These are phyloP conservation scores for Eupithecia exiguata DNA, from an alignment of 2,888 invertebrate species.

Conservation along the genomic window DNA sequence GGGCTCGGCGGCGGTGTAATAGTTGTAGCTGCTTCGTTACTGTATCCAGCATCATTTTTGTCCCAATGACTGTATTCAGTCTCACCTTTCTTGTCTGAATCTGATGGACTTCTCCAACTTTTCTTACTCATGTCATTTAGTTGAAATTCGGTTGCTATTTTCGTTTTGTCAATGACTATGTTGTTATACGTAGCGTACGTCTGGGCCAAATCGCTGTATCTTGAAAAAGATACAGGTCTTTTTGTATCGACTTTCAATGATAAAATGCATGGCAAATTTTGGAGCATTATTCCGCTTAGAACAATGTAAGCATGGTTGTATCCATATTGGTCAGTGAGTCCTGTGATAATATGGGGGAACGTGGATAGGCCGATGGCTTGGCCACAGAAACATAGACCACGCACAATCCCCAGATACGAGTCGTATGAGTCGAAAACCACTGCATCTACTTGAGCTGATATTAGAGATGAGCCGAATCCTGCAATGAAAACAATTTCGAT, in stretches of 20 bases:
- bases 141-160: slow-evolving; percentile 68
- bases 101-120: slow-evolving; percentile 80
- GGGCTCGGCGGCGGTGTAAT: slow-evolving; percentile 77
- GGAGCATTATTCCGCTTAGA: slow-evolving; percentile 71
- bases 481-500: slow-evolving; percentile 44
- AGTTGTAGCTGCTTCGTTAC: slow-evolving; percentile 58
- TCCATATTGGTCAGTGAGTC: slow-evolving; percentile 69
- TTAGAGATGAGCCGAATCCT: slow-evolving; percentile 78
- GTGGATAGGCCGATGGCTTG: slow-evolving; percentile 76
- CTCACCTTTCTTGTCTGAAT: slow-evolving; percentile 56
- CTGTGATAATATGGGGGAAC: slow-evolving; percentile 75
- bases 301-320: slow-evolving; percentile 69
- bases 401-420: slow-evolving; percentile 65
- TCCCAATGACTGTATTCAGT: slow-evolving; percentile 50
- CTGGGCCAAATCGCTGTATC: slow-evolving; percentile 72
- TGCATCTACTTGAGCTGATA: slow-evolving; percentile 78
- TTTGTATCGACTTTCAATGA: slow-evolving; percentile 66
- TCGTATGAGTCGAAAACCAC: slow-evolving; percentile 79
- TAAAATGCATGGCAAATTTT: slow-evolving; percentile 72
- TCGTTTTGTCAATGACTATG: slow-evolving; percentile 56
- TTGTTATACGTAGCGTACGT: slow-evolving; percentile 72
- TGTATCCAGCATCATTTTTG: slow-evolving; percentile 51
- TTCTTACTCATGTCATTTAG: slow-evolving; percentile 73
- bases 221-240: slow-evolving; percentile 66
- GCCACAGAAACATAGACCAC: slow-evolving; percentile 71